Evolutionary conservation across 2,113 vertebrate species (phyloP), one percentile per base, ranked within the genome.

Genomic region (Dendropsophus ebraccatus): DNA sequence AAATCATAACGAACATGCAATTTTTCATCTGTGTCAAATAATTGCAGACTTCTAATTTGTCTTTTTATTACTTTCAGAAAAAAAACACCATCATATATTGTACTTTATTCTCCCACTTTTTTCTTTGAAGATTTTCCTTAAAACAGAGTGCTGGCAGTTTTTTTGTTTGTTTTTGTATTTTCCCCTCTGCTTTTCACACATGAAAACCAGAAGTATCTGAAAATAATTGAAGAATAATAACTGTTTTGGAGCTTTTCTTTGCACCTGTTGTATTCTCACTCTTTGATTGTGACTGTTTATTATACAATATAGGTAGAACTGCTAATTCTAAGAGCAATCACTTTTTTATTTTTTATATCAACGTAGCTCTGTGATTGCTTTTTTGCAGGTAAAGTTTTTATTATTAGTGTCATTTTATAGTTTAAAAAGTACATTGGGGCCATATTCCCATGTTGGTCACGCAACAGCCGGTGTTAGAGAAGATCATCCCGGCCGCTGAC

Each of bases 51-150:
- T 5, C n/a, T 41, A 62, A 77, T 77, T 80, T 80, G 35, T 58
- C 65, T 81, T 62, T 81, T 47, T 62, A 80, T 62, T 81, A 65
- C 56, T 19, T 32, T 45, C 23, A 62, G 12, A 80, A 80, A 45
- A 47, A 7, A 65, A n/a, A n/a, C n/a, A n/a, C 62, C 23, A 47
- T 47, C 45, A 65, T 2, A 47, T 10, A 35, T 25, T 0, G 41
- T 62, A 47, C 28, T 47, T 8, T 16, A 47, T 37, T 45, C 28
- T 62, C 37, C 56, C 35, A 45, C 23, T 25, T n/a, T n/a, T n/a
- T n/a, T n/a, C 58, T 60, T 62, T 80, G 10, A 80, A 16, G 32
- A 6, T 13, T 17, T 62, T 60, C 23, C 54, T 25, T 5, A 60
- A 54, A 37, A 41, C 23, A 37, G 52, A 60, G 35, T 41, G 8